phyloP scores from a whole-genome alignment of 2,113 vertebrate genomes.

The Ginglymostoma cirratum region DNA sequence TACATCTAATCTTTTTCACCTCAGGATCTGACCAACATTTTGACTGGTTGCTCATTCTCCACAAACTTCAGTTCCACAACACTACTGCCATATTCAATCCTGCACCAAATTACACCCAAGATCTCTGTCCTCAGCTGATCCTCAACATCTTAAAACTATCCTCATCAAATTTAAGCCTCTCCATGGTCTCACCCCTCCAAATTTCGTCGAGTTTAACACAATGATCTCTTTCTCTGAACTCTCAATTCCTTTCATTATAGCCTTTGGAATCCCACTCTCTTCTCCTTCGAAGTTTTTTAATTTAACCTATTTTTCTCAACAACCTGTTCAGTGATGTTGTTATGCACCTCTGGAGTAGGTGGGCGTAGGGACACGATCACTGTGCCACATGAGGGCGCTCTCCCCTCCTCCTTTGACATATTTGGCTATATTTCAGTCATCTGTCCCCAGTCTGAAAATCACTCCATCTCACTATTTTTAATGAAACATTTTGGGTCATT shows the following conservation, averaged over 20 bases:
- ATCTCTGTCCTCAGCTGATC: not conserved
- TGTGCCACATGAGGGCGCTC: too few relatives aligned
- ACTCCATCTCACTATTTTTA: not conserved
- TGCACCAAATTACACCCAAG: slow-evolving; percentile 32
- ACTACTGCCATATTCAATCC: slow-evolving; percentile 45
- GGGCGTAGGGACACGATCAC: too few relatives aligned
- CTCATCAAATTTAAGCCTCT: not conserved
- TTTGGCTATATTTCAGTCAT: not conserved
- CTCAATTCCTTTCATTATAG: not conserved
- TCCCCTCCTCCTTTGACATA: not conserved
- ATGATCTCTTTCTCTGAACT: not conserved
- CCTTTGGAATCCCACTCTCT: not conserved
- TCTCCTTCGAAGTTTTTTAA: too few relatives aligned
- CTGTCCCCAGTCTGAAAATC: not conserved
- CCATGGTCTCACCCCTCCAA: not conserved
- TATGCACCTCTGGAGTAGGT: too few relatives aligned
- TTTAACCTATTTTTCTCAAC: too few relatives aligned
- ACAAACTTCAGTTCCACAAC: not conserved
- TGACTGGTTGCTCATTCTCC: not conserved
- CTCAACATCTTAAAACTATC: not conserved
- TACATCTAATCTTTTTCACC: slow-evolving; percentile 32
- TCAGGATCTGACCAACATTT: slow-evolving; percentile 36
- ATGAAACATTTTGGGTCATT: not conserved
- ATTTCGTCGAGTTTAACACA: not conserved
- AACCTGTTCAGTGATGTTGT: too few relatives aligned